Evolutionary conservation across 2,113 vertebrate genomes (phyloP).

Genomic region (Neodontobutis hainanensis): DNA sequence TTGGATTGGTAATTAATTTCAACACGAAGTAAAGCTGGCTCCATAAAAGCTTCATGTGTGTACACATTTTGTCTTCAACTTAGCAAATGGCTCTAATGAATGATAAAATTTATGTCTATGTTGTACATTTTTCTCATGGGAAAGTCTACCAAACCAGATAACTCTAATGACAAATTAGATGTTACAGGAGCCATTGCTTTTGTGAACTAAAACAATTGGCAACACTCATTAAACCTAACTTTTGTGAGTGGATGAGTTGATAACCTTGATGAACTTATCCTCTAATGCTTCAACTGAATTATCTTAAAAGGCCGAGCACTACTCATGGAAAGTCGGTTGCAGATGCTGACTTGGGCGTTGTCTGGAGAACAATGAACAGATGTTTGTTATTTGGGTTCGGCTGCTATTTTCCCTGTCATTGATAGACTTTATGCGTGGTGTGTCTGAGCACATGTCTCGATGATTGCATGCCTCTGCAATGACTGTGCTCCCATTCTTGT

Average conservation of each 20-base stretch:
- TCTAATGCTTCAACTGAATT: background rate
- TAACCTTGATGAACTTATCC: background rate
- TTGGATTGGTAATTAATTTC: background rate
- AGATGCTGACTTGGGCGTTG: slow-evolving; percentile 66
- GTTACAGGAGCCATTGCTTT: no score
- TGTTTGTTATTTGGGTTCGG: slow-evolving; percentile 56
- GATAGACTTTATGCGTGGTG: slow-evolving; percentile 14
- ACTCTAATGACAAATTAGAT: no score
- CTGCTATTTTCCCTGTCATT: slow-evolving; percentile 47
- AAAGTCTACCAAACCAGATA: background rate
- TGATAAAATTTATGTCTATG: no score
- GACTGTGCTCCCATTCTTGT: slow-evolving; percentile 4
- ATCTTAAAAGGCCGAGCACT: background rate
- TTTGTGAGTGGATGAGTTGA: background rate
- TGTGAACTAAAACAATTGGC: no score
- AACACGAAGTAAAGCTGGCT: background rate
- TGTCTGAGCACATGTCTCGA: slow-evolving; percentile 12
- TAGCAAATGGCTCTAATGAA: background rate
- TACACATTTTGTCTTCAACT: background rate
- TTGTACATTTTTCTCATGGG: background rate
- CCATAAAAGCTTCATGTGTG: background rate
- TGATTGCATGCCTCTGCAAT: slow-evolving; percentile 3
- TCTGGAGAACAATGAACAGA: slow-evolving; percentile 44
- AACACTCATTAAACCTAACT: background rate
- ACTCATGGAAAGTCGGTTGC: slow-evolving; percentile 9